Percentiles rank a stretch among this genome's conserved stretches.
Conservation (phyloP, 2,113 vertebrate genomes). For the Chunga burmeisteri region DNA sequence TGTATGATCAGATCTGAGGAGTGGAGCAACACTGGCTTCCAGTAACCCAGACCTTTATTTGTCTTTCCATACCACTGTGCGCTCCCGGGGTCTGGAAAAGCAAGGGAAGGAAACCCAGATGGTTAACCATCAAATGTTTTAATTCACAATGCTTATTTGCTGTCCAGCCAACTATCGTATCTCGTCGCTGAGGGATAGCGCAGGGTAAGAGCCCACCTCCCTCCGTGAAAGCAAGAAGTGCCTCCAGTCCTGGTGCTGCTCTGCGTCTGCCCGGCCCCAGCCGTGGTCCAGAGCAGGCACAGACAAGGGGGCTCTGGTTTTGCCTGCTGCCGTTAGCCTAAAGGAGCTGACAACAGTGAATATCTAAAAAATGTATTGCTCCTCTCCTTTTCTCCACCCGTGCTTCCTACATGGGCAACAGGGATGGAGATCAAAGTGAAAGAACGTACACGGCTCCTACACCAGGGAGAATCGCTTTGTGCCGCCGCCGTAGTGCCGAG, state of each 20-base stretch:
- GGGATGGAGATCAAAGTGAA: neutral
- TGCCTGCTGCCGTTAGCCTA: neutral
- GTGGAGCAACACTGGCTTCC: neutral
- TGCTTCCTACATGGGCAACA: neutral
- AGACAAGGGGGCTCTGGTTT: neutral
- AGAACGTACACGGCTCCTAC: rapidly evolving
- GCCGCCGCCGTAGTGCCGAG: neutral
- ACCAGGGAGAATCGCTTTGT: neutral
- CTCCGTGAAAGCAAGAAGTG: neutral
- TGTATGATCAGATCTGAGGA: neutral
- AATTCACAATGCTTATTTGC: neutral
- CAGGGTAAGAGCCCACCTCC: neutral
- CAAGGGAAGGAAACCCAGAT: neutral
- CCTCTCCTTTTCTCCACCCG: neutral
- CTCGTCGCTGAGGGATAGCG: neutral
- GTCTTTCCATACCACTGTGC: neutral
- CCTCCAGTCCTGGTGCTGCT: neutral
- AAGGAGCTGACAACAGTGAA: neutral
- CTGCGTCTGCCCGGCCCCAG: neutral
- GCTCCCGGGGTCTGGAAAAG: neutral
- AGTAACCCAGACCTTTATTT: neutral
- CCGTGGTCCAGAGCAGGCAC: neutral
- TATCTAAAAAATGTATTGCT: neutral
- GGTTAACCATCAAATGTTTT: neutral
- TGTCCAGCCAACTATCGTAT: neutral